Evolutionary conservation across 2,888 invertebrate genomes (phyloP).

Genomic region (Cylindroiulus punctatus): DNA sequence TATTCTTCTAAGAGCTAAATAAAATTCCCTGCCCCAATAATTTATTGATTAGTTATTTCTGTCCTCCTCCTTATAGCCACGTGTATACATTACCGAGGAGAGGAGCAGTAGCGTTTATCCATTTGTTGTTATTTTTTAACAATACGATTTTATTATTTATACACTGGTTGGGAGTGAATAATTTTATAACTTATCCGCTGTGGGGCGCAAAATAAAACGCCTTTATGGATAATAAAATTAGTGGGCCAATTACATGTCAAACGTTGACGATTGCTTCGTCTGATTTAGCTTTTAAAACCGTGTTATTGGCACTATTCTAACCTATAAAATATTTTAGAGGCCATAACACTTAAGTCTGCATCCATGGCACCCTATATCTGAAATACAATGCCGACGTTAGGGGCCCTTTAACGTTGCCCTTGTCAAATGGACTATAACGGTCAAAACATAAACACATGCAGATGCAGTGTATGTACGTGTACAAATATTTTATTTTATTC

Average conservation of each 20-base stretch:
- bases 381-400: too few relatives aligned
- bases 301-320: neutral
- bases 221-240: conserved; percentile 52
- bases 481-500: too few relatives aligned
- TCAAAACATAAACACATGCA: too few relatives aligned
- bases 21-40: neutral
- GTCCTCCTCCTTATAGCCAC: neutral
- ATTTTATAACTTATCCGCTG: neutral
- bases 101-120: neutral
- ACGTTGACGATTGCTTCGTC: conserved; percentile 7
- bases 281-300: neutral
- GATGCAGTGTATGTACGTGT: too few relatives aligned
- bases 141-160: neutral
- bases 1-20: neutral
- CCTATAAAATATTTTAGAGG: neutral
- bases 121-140: neutral
- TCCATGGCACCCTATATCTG: neutral
- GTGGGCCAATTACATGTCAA: conserved; percentile 48
- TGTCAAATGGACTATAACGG: too few relatives aligned
- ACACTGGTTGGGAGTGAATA: neutral
- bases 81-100: neutral
- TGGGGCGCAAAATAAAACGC: conserved; percentile 35
- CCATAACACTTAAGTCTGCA: neutral
- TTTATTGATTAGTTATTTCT: neutral
- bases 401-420: too few relatives aligned